A percentile compares a stretch with the other conserved stretches of the same genome.
Evolutionary conservation across 2,888 invertebrate genomes (phyloP).

Genomic region (Heliothis peltigera): DNA sequence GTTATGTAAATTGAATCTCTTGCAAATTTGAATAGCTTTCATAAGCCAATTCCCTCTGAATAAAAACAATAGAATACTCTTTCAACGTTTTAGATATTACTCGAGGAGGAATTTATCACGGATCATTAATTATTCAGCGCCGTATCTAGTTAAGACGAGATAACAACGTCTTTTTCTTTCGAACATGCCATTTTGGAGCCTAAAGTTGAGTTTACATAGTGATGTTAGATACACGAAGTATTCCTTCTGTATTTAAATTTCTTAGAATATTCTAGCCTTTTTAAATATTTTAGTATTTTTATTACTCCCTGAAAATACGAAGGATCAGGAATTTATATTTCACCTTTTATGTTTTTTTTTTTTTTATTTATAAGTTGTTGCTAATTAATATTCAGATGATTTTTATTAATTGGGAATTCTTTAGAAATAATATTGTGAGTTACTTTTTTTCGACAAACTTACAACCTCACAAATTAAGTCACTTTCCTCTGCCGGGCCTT

Average conservation of each 20-base stretch:
- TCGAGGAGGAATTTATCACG: slow-evolving; percentile 72
- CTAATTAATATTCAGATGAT: too few species aligned
- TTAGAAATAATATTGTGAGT: too few species aligned
- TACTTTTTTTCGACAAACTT: too few species aligned
- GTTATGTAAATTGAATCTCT: slow-evolving; percentile 89
- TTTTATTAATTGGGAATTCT: too few species aligned
- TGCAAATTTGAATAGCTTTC: slow-evolving; percentile 87
- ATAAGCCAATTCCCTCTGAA: slow-evolving; percentile 86
- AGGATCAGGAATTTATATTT: neutral
- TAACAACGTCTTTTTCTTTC: slow-evolving; percentile 52
- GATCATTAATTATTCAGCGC: slow-evolving; percentile 73
- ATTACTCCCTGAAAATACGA: neutral
- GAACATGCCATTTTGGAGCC: slow-evolving; percentile 17
- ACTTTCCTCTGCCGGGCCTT: too few species aligned
- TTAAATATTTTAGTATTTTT: slow-evolving; percentile 20
- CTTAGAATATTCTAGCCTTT: neutral
- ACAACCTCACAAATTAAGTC: too few species aligned
- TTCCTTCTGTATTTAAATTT: slow-evolving; percentile 29
- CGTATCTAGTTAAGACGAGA: slow-evolving; percentile 60
- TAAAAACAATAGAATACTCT: slow-evolving; percentile 85
- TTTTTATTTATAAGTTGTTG: neutral
- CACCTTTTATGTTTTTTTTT: neutral
- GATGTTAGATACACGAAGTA: neutral
- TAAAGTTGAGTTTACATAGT: slow-evolving; percentile 21
- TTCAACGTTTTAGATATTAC: slow-evolving; percentile 76